Conservation (phyloP, 2,113 vertebrate genomes). For the Pomatorhinus ruficollis region DNA sequence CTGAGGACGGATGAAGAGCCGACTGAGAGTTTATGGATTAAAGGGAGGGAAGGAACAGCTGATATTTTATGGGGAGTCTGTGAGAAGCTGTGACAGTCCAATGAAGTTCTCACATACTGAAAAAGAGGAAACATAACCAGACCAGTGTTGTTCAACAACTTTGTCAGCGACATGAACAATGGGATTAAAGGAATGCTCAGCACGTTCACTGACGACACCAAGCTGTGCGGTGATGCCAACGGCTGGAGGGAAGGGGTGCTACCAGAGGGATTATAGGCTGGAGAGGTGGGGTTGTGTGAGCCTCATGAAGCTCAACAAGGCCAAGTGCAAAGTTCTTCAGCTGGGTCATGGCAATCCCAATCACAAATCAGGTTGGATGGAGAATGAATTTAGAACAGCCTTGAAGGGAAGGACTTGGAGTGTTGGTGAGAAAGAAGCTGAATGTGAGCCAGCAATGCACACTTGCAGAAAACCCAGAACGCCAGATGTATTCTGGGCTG, state of each 20-base stretch:
- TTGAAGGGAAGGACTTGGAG: neutral
- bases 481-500: neutral
- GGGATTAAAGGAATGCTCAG: neutral
- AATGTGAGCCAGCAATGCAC: neutral
- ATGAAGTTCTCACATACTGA: neutral
- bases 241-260: neutral
- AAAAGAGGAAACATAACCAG: neutral
- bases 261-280: neutral
- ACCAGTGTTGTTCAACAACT: accelerated
- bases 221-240: neutral
- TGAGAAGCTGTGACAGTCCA: neutral
- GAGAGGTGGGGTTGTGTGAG: neutral
- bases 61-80: neutral
- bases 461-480: neutral
- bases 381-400: neutral
- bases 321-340: neutral
- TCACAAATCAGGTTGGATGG: neutral
- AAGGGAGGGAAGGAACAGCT: neutral
- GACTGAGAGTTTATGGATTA: neutral
- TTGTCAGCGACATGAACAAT: neutral
- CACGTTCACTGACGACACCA: neutral
- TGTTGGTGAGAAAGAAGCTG: neutral
- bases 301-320: neutral
- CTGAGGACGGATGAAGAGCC: neutral
- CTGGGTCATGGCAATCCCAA: neutral